Evolutionary conservation across 35 echinoderm and acorn worm species (phyloP).

Genomic region (Apostichopus californicus): DNA sequence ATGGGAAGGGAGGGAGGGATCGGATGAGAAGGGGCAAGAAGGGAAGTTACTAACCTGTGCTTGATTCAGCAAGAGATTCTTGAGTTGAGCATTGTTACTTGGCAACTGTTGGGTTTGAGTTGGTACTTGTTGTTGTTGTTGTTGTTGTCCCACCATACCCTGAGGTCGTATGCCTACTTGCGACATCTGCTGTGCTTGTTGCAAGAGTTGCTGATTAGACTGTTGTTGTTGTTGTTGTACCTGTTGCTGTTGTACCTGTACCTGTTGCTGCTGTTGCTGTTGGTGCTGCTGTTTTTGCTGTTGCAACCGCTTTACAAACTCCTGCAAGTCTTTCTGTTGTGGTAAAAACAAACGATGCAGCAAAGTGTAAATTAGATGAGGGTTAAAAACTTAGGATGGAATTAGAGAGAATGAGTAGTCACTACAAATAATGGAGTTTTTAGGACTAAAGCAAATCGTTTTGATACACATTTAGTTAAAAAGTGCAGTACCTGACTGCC

Average conservation of each 20-base stretch:
- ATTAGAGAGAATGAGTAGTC: no score
- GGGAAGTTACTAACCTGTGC: slow-evolving; percentile 14
- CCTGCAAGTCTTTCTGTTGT: slow-evolving; percentile 21
- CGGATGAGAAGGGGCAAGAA: not conserved
- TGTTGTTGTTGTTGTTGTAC: slow-evolving; percentile 31
- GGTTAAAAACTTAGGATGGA: no score
- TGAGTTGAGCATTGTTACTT: slow-evolving; percentile 45
- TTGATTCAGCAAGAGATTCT: slow-evolving; percentile 36
- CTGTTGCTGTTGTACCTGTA: slow-evolving; percentile 35
- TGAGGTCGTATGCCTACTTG: not conserved
- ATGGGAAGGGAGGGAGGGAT: no score
- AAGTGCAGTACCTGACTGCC: no score
- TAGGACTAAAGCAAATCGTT: no score
- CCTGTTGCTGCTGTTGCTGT: slow-evolving; percentile 27
- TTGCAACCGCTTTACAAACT: not conserved
- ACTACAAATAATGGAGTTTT: no score
- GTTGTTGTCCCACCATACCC: not conserved
- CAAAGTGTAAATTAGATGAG: no score
- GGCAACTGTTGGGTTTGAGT: slow-evolving; percentile 37
- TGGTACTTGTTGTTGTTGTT: slow-evolving; percentile 21
- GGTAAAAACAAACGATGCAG: not conserved
- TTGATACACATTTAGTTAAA: no score
- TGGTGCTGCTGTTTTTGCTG: slow-evolving; percentile 25
- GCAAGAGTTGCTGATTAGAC: slow-evolving; percentile 15
- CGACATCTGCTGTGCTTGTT: not conserved